Percentiles rank a stretch among this genome's conserved stretches.
Evolutionary conservation across 1,140 invertebrate species (phyloP).

Genomic region (Nomia melanderi): DNA sequence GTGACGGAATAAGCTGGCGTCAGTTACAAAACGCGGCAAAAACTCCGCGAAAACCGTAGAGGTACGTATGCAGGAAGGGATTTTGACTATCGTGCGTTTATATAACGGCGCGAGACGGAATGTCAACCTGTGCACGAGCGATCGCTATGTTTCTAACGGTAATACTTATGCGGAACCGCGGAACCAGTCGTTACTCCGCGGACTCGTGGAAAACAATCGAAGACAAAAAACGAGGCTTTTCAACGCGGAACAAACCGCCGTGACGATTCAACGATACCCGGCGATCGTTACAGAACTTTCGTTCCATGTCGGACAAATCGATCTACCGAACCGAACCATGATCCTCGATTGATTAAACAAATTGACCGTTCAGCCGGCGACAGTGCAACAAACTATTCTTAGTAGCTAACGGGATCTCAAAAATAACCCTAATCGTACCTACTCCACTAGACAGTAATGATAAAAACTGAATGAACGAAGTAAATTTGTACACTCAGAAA

Average conservation of each 20-base stretch:
- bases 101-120: constrained; percentile 47
- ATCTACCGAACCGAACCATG: neutral
- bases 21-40: too few relatives aligned
- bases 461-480: too few relatives aligned
- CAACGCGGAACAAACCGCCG: constrained; percentile 6
- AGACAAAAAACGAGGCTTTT: constrained; percentile 20
- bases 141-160: constrained; percentile 42
- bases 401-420: too few relatives aligned
- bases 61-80: constrained; percentile 8
- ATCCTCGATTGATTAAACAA: neutral
- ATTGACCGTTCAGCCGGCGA: neutral
- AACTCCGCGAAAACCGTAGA: neutral
- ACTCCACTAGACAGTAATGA: too few relatives aligned
- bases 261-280: neutral
- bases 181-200: constrained; percentile 14
- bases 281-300: neutral
- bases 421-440: too few relatives aligned
- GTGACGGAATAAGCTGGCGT: too few relatives aligned
- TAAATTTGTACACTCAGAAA: too few relatives aligned
- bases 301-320: neutral
- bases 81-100: constrained; percentile 37
- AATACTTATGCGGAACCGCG: constrained; percentile 33
- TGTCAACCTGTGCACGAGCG: constrained; percentile 22
- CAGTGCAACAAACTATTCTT: neutral
- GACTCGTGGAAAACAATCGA: constrained; percentile 39